Percentiles rank a stretch among this genome's conserved stretches.
phyloP scores from a whole-genome alignment of 2,797 vertebrate genomes.

The Hydrocynus forskahlii region DNA sequence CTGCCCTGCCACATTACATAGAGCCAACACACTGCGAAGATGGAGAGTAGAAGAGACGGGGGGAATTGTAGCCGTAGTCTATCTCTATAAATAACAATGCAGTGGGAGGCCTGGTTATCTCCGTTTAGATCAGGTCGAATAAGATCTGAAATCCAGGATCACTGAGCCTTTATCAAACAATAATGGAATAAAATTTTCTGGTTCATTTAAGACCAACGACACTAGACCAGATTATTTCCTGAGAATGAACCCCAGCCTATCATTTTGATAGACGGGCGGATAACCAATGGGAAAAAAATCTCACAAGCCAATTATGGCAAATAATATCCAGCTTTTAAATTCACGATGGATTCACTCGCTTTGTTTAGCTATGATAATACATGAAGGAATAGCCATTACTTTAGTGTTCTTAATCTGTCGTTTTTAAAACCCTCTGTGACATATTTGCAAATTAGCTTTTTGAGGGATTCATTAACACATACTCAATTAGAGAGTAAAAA shows the following conservation, averaged over 20 bases:
- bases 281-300: background rate
- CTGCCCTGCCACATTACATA: conserved; percentile 38
- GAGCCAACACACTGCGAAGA: conserved; percentile 59
- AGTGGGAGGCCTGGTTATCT: conserved; percentile 69
- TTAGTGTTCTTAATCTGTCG: too few species aligned
- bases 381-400: background rate
- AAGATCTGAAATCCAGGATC: conserved; percentile 57
- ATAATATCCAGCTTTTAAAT: background rate
- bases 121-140: conserved; percentile 56
- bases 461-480: background rate
- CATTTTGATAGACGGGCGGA: conserved; percentile 11
- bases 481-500: background rate
- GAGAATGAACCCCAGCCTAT: background rate
- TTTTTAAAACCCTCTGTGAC: background rate
- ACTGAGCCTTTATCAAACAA: conserved; percentile 30
- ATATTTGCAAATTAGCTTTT: background rate
- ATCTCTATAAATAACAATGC: conserved; percentile 75
- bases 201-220: conserved; percentile 11
- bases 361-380: background rate
- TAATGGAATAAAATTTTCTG: conserved; percentile 5
- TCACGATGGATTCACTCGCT: background rate
- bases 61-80: conserved; percentile 66
- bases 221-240: background rate
- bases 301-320: background rate
- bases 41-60: conserved; percentile 57